These are phyloP conservation scores for Grammomys dolichurus DNA, from an alignment of 2,113 vertebrate genomes.

Conservation along the genomic window DNA sequence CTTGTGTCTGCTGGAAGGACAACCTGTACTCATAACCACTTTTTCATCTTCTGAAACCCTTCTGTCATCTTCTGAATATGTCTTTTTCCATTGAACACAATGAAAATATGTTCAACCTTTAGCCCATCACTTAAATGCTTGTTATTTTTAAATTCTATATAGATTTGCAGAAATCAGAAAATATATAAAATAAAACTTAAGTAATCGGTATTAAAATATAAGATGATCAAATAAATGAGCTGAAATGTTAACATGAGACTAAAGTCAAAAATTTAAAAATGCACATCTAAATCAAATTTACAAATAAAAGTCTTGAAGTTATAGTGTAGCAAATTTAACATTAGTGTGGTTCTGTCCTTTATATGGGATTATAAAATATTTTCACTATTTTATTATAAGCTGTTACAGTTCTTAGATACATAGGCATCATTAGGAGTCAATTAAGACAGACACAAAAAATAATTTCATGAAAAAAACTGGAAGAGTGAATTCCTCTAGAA, in stretches of 20 bases:
- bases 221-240: neutral
- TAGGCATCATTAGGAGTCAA: neutral
- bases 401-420: neutral
- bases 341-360: neutral
- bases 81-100: neutral
- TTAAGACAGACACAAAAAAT: neutral
- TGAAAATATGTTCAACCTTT: too few relatives aligned
- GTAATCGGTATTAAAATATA: neutral
- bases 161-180: neutral
- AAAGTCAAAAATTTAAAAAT: neutral
- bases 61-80: neutral
- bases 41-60: neutral
- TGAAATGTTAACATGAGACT: neutral
- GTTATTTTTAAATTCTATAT: neutral
- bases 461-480: neutral
- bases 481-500: neutral
- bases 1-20: too few relatives aligned
- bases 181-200: neutral
- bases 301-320: neutral
- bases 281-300: neutral
- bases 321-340: neutral
- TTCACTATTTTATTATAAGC: neutral
- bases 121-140: neutral
- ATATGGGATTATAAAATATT: neutral
- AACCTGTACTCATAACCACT: neutral